Percentiles rank a stretch among this genome's conserved stretches.
These are phyloP conservation scores for Luidia sarsii DNA, from an alignment of 53 echinoderm and acorn worm species.

Conservation along the genomic window DNA sequence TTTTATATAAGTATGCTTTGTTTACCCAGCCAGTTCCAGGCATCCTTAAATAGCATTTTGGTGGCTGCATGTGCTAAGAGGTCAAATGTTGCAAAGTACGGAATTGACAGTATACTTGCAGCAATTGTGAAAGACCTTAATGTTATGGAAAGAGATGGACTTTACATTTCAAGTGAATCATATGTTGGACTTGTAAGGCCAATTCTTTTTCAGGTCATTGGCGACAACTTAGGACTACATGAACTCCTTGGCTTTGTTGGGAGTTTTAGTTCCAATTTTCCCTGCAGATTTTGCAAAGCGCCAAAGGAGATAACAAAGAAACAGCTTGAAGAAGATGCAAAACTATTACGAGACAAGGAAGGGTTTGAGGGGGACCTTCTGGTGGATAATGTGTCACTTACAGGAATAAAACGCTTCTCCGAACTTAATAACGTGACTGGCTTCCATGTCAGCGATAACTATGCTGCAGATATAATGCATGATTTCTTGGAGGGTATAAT, in stretches of 20 bases:
- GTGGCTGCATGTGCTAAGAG: slow-evolving; percentile 36
- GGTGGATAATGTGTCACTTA: background rate
- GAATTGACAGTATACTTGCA: slow-evolving; percentile 23
- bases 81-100: slow-evolving; percentile 19
- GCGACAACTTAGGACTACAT: slow-evolving; percentile 57
- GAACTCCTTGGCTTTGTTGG: slow-evolving; percentile 35
- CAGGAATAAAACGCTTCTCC: slow-evolving; percentile 31
- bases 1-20: slow-evolving; percentile 36
- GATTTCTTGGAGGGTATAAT: slow-evolving; percentile 46
- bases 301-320: slow-evolving; percentile 10
- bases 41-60: slow-evolving; percentile 26
- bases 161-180: slow-evolving; percentile 23
- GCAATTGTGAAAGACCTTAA: slow-evolving; percentile 40
- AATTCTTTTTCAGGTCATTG: slow-evolving; percentile 45
- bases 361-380: slow-evolving; percentile 19
- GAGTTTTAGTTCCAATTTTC: slow-evolving; percentile 47
- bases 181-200: slow-evolving; percentile 33
- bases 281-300: slow-evolving; percentile 49
- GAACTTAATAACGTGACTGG: slow-evolving; percentile 26
- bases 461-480: slow-evolving; percentile 42
- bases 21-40: slow-evolving; percentile 28
- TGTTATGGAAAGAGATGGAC: background rate
- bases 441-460: slow-evolving; percentile 35
- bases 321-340: slow-evolving; percentile 22
- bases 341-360: slow-evolving; percentile 23